A percentile compares a stretch with the other conserved stretches of the same genome.
These are phyloP conservation scores for Gouania willdenowi DNA, from an alignment of 2,797 vertebrate genomes.

Conservation along the genomic window DNA sequence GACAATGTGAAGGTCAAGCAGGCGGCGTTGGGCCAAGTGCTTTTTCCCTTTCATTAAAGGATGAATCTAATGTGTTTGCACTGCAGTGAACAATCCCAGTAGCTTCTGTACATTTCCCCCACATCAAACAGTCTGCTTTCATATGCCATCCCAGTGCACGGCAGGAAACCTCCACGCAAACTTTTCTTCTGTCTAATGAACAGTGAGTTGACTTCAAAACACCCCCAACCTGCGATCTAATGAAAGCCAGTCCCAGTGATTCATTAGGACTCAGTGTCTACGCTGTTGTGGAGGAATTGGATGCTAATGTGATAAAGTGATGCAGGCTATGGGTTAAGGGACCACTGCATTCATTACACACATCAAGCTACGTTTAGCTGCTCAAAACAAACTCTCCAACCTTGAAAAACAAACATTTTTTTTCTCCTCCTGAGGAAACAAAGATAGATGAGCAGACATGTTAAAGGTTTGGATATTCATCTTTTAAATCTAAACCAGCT, in stretches of 20 bases:
- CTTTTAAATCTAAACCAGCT: too few species aligned
- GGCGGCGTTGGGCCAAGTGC: constrained; percentile 26
- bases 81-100: constrained; percentile 15
- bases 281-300: constrained; percentile 5
- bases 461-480: too few species aligned
- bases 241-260: constrained; percentile 6
- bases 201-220: constrained; percentile 1
- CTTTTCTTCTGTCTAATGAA: constrained; percentile 33
- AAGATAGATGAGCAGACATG: too few species aligned
- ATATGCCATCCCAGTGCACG: constrained; percentile 3
- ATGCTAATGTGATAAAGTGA: constrained; percentile 4
- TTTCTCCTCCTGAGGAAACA: not conserved
- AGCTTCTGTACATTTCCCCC: constrained; percentile 25
- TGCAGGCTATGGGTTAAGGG: not conserved
- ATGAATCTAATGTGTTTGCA: constrained; percentile 22
- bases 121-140: constrained; percentile 46
- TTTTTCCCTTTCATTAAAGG: constrained; percentile 27
- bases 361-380: not conserved
- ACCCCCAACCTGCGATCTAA: constrained; percentile 6
- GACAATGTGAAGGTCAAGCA: constrained; percentile 50
- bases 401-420: not conserved
- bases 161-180: constrained; percentile 31
- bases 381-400: too few species aligned
- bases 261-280: not conserved
- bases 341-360: not conserved